Evolutionary conservation across 2,113 vertebrate species (phyloP), one percentile per base, ranked within the genome.

Genomic region (Semicossyphus pulcher): DNA sequence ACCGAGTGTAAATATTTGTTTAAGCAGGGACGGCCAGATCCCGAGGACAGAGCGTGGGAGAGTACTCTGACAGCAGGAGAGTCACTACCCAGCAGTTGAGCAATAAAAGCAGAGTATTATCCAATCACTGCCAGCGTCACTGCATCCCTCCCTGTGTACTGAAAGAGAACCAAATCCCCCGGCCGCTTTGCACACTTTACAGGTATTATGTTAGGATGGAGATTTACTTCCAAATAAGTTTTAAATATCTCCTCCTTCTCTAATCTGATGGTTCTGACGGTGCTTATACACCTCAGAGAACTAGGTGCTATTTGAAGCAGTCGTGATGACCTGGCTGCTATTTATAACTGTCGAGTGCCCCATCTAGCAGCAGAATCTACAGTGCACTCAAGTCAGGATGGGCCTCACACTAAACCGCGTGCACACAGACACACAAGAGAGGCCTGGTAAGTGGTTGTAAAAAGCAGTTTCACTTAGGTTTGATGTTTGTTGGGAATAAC

Each of bases 1-100:
- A 69, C 31, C 10, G 59, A 72, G 78, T 82, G 85, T 81, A 91
- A 91, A 90, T 90, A 88, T 92, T 91, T 88, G 87, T 83, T 86
- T 7, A 76, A 59, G 81, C 83, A 72, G 61, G 58, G 76, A 72
- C 23, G 29, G 75, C 51, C 44, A 25, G 69, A 76, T 74, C 61
- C n/a, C 21, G 59, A 67, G 77, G 65, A 77, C 69, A 60, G 83
- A 88, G 88, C 74, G 82, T 91, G 89, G 86, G 87, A 89, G 78
- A 81, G 74, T 37, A 58, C 60, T 47, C 67, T 62, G 63, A 76
- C 52, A 76, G 51, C 41, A 74, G 57, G 57, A 9, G 56, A 80
- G 51, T 58, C 14, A 78, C 66, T 54, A 44, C 21, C 54, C 52
- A 64, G 34, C 32, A 76, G 76, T 51, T 76, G 59, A 65, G 87